Evolutionary conservation across 2,797 vertebrate genomes (phyloP).

Genomic region (Aldrovandia affinis): DNA sequence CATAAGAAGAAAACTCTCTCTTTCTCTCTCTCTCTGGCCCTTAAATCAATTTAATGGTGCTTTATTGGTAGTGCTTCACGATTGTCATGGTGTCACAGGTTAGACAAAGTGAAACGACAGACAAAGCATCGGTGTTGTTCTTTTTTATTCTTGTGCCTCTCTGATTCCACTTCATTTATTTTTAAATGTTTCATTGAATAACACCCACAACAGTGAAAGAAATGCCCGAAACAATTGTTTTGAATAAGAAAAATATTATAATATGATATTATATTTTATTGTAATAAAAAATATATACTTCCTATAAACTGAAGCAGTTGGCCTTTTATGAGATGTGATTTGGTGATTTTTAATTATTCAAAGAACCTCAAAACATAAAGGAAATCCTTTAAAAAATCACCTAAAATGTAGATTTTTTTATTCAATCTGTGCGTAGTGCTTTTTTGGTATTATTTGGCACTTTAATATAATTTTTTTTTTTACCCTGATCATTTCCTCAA

Average conservation of each 20-base stretch:
- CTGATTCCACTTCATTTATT: neutral
- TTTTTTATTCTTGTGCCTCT: neutral
- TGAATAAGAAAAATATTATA: neutral
- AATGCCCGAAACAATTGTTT: neutral
- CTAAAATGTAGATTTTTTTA: neutral
- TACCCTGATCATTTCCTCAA: neutral
- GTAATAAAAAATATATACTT: neutral
- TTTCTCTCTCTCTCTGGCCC: neutral
- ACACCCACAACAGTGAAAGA: neutral
- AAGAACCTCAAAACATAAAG: neutral
- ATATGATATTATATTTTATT: no score
- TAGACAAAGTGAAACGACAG: slow-evolving; percentile 2
- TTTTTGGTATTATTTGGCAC: neutral
- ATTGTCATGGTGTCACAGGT: neutral
- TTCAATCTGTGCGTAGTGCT: neutral
- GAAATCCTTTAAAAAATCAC: neutral
- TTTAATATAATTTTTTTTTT: neutral
- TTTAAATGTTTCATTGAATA: neutral
- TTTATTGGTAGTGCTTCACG: slow-evolving; percentile 2
- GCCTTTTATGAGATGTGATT: neutral
- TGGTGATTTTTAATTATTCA: neutral
- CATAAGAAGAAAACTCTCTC: neutral
- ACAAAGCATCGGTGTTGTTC: neutral
- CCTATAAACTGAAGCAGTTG: neutral
- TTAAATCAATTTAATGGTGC: slow-evolving; percentile 25